phyloP scores from a whole-genome alignment of 2,888 invertebrate genomes.

The Athalia rosae region DNA sequence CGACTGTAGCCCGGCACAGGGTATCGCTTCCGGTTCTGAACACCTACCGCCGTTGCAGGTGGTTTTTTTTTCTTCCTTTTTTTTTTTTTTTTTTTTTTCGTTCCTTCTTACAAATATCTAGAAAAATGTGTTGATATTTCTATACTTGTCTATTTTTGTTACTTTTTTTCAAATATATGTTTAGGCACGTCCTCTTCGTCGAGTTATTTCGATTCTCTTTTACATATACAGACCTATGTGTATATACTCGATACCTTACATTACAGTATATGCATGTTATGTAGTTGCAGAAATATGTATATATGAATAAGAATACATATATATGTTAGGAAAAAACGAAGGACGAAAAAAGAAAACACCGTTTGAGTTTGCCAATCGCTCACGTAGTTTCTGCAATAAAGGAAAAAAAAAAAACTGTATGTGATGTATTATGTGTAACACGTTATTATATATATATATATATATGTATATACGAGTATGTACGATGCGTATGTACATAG shows the following conservation, averaged over 20 bases:
- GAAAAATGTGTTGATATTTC: no score
- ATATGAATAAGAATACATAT: no score
- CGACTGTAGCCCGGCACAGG: slow-evolving; percentile 16
- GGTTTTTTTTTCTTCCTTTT: neutral
- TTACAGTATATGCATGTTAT: neutral
- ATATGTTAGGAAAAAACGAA: no score
- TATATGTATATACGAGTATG: neutral
- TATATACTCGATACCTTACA: neutral
- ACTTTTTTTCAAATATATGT: neutral
- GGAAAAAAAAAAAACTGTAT: no score
- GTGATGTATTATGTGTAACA: no score
- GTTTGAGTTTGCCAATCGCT: no score
- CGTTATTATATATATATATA: neutral
- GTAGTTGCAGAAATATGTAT: neutral
- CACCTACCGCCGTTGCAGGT: neutral
- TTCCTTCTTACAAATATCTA: neutral
- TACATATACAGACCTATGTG: neutral
- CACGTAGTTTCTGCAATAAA: no score
- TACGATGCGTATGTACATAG: no score
- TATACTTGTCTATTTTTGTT: neutral
- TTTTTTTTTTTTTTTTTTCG: neutral
- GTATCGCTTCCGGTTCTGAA: slow-evolving; percentile 10
- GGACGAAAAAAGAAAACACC: no score
- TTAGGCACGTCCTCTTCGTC: neutral
- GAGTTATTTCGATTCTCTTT: neutral